A percentile compares a stretch with the other conserved stretches of the same genome.
Evolutionary conservation across 2,797 vertebrate species (phyloP).

Genomic region (Pithecia hirsuta): DNA sequence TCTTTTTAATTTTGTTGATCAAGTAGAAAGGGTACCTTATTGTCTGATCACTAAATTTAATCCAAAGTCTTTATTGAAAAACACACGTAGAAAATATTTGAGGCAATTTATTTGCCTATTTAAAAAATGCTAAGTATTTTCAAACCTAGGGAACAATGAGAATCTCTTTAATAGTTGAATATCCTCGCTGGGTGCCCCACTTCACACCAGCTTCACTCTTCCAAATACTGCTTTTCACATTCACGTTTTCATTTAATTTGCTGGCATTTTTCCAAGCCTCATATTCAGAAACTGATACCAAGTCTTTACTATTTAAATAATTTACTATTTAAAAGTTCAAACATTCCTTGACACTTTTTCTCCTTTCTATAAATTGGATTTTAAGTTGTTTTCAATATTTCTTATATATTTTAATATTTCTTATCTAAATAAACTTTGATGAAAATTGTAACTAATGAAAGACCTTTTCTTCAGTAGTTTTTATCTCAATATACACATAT

Average conservation of each 20-base stretch:
- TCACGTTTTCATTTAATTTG: neutral
- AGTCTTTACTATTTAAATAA: neutral
- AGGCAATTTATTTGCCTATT: constrained; percentile 29
- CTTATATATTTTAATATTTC: neutral
- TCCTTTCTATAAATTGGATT: neutral
- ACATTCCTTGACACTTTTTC: neutral
- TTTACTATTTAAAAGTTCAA: neutral
- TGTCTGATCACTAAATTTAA: neutral
- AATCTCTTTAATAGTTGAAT: neutral
- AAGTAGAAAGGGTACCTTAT: neutral
- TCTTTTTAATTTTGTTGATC: neutral
- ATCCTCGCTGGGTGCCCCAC: neutral
- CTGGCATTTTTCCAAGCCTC: neutral
- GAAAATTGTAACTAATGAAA: neutral
- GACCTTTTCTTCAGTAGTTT: neutral
- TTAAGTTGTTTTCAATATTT: neutral
- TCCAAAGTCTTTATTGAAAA: neutral
- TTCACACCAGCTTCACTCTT: neutral
- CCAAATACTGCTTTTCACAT: neutral
- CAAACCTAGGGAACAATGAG: neutral
- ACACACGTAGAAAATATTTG: constrained; percentile 9
- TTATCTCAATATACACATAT: neutral
- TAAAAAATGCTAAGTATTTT: neutral
- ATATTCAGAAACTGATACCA: neutral
- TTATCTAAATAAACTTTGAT: neutral